Percentiles rank a stretch among this genome's conserved stretches.
These are phyloP conservation scores for Cephus runcator DNA, from an alignment of 2,888 invertebrate species.

Conservation along the genomic window DNA sequence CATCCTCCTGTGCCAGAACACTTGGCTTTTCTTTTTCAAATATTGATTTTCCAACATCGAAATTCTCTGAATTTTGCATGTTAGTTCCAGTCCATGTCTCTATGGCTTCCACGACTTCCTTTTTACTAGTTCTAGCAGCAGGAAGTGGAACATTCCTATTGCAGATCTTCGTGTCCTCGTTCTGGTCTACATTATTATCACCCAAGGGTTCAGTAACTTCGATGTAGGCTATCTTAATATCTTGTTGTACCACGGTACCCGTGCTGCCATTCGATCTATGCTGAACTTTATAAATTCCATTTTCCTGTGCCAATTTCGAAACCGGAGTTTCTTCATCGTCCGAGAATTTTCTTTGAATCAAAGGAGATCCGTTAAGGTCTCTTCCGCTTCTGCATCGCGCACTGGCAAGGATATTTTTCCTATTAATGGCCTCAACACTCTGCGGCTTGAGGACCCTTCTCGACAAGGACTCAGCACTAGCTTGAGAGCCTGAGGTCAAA, in stretches of 20 bases:
- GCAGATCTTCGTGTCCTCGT: slow-evolving; percentile 6
- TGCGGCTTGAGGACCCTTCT: slow-evolving; percentile 79
- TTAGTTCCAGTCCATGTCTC: background rate
- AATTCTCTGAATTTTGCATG: slow-evolving; percentile 20
- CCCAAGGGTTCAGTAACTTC: slow-evolving; percentile 45
- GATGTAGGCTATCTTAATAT: slow-evolving; percentile 58
- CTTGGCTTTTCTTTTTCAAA: background rate
- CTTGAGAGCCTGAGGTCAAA: slow-evolving; percentile 79
- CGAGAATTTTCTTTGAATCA: slow-evolving; percentile 77
- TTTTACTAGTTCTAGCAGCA: background rate
- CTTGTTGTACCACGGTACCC: slow-evolving; percentile 24
- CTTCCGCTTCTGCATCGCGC: slow-evolving; percentile 87
- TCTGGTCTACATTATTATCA: background rate
- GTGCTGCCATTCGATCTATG: slow-evolving; percentile 21
- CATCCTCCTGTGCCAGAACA: background rate
- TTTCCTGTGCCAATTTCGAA: slow-evolving; percentile 10
- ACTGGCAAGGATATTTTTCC: slow-evolving; percentile 87
- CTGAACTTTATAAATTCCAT: background rate
- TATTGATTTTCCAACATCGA: slow-evolving; percentile 1
- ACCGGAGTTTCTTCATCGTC: slow-evolving; percentile 50
- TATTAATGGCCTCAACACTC: slow-evolving; percentile 85
- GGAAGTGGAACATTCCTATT: slow-evolving; percentile 12
- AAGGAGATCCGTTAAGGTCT: slow-evolving; percentile 78
- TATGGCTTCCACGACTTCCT: background rate
- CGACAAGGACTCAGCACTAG: slow-evolving; percentile 70